Percentiles rank a stretch among this genome's conserved stretches.
Evolutionary conservation across 2,888 invertebrate species (phyloP).

Genomic region (Dromius quadrimaculatus): DNA sequence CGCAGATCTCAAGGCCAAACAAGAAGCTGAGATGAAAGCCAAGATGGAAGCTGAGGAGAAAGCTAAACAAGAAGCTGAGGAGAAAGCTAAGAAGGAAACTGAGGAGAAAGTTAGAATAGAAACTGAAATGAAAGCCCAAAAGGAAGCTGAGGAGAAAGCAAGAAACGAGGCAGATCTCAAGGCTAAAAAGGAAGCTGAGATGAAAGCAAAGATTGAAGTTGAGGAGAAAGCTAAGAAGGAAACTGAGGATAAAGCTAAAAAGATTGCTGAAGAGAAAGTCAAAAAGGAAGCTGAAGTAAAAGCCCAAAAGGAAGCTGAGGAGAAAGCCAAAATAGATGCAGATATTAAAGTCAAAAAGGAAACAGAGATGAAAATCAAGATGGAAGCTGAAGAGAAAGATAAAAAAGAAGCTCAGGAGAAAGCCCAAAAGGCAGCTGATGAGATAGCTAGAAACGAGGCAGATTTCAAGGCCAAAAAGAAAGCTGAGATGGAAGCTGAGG

Average conservation of each 20-base stretch:
- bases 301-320: slow-evolving; percentile 42
- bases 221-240: slow-evolving; percentile 59
- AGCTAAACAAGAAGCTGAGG: slow-evolving; percentile 48
- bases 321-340: slow-evolving; percentile 50
- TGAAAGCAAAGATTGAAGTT: slow-evolving; percentile 44
- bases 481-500: slow-evolving; percentile 42
- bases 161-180: slow-evolving; percentile 56
- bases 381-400: slow-evolving; percentile 27
- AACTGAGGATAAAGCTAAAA: slow-evolving; percentile 56
- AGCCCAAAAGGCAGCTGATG: slow-evolving; percentile 52
- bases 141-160: slow-evolving; percentile 53
- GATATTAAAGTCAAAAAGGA: slow-evolving; percentile 53
- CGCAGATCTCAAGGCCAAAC: too few relatives aligned
- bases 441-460: slow-evolving; percentile 46
- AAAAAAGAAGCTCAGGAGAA: slow-evolving; percentile 48
- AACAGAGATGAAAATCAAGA: neutral
- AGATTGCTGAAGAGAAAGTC: slow-evolving; percentile 54
- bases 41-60: slow-evolving; percentile 43
- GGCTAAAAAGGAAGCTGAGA: slow-evolving; percentile 16
- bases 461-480: slow-evolving; percentile 28
- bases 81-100: slow-evolving; percentile 43
- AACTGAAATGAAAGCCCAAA: slow-evolving; percentile 52
- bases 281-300: slow-evolving; percentile 59
- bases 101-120: slow-evolving; percentile 36
- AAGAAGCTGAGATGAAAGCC: slow-evolving; percentile 52